phyloP scores from a whole-genome alignment of 2,888 invertebrate species.

The Ptilodon capucinus region DNA sequence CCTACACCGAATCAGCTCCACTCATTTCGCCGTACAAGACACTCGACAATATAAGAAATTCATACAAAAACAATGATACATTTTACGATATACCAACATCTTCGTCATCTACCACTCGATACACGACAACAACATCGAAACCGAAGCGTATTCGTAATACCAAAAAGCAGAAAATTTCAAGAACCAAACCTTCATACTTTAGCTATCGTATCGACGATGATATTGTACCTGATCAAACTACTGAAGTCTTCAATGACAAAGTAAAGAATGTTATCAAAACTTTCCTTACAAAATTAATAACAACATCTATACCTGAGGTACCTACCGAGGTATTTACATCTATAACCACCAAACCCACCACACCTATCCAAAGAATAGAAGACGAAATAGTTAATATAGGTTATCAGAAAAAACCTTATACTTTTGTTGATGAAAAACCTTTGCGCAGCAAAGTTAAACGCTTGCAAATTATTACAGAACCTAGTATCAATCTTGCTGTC shows the following conservation, averaged over 20 bases:
- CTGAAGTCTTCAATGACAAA: constrained; percentile 66
- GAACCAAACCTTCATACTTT: constrained; percentile 63
- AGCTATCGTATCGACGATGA: constrained; percentile 68
- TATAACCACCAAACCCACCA: constrained; percentile 35
- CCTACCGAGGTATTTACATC: constrained; percentile 30
- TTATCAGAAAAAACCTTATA: constrained; percentile 58
- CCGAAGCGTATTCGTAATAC: constrained; percentile 26
- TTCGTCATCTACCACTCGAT: constrained; percentile 29
- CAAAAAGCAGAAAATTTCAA: constrained; percentile 39
- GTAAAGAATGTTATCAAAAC: constrained; percentile 69
- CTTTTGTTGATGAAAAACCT: constrained; percentile 57
- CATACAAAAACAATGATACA: constrained; percentile 36
- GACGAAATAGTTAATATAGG: constrained; percentile 68
- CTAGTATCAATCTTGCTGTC: constrained; percentile 39
- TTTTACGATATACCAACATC: constrained; percentile 43
- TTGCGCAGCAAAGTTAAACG: constrained; percentile 52
- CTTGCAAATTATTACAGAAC: constrained; percentile 66
- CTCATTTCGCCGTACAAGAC: constrained; percentile 78
- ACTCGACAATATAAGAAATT: constrained; percentile 67
- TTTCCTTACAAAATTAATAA: constrained; percentile 60
- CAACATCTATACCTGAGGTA: constrained; percentile 37
- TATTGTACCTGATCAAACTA: constrained; percentile 62
- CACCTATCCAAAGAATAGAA: constrained; percentile 29
- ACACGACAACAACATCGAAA: constrained; percentile 33
- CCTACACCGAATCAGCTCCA: constrained; percentile 59